phyloP scores from a whole-genome alignment of 1,140 invertebrate species.

The Oscheius sp. region DNA sequence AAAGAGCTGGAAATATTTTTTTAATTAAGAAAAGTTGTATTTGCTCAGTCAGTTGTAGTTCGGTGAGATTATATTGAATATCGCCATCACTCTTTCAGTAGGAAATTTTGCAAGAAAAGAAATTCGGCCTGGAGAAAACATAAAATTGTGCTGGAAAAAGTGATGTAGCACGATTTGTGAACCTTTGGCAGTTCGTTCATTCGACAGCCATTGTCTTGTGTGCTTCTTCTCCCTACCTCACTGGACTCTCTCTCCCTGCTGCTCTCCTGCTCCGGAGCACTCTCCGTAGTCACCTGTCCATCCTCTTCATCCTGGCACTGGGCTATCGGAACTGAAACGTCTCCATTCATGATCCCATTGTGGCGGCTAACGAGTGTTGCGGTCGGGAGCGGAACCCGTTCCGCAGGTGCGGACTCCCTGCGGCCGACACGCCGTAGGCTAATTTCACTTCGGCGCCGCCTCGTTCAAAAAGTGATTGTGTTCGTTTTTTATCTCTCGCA shows the following conservation, averaged over 20 bases:
- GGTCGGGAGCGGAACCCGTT: conserved; percentile 2
- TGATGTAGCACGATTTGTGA: no score
- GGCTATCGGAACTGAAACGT: neutral
- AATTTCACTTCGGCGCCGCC: neutral
- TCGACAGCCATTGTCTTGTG: neutral
- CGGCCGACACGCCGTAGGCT: neutral
- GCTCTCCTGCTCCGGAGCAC: neutral
- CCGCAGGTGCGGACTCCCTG: neutral
- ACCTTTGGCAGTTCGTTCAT: neutral
- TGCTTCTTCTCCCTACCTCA: neutral
- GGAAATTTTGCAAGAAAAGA: no score
- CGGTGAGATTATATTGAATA: no score
- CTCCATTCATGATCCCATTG: neutral
- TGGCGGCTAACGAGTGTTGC: conserved; percentile 12
- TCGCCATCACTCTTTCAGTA: no score
- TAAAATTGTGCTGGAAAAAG: no score
- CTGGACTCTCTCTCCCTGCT: neutral
- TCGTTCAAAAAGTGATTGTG: neutral
- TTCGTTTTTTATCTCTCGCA: no score
- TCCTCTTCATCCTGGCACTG: neutral
- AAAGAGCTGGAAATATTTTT: no score
- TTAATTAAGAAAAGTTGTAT: no score
- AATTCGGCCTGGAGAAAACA: no score
- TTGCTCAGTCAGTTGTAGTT: no score
- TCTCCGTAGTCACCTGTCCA: neutral